A percentile compares a stretch with the other conserved stretches of the same genome.
Conservation (phyloP, 1,140 invertebrate genomes). For the Scaptomyza hsui region DNA sequence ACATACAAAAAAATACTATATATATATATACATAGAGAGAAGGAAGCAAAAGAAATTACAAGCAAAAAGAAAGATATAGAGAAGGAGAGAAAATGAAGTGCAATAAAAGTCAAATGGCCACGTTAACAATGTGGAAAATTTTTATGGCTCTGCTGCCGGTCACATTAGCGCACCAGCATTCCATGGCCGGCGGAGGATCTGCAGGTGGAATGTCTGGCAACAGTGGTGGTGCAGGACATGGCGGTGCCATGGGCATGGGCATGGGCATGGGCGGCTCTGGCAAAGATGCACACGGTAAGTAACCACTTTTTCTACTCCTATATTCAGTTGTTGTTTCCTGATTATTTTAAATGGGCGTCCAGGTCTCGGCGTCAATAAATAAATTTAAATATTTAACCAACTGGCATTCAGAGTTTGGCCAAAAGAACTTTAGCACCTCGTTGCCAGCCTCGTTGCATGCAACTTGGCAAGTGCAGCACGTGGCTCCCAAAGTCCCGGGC, state of each 20-base stretch:
- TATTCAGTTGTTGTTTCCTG: slow-evolving; percentile 42
- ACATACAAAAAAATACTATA: slow-evolving; percentile 4
- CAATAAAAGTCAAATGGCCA: slow-evolving; percentile 83
- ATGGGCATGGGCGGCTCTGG: slow-evolving; percentile 51
- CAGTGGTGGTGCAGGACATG: slow-evolving; percentile 32
- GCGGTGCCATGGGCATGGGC: slow-evolving; percentile 31
- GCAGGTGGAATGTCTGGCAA: slow-evolving; percentile 22
- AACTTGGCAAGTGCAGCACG: slow-evolving; percentile 19
- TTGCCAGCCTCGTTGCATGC: slow-evolving; percentile 35
- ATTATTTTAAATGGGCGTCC: slow-evolving; percentile 68
- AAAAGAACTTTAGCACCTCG: slow-evolving; percentile 66
- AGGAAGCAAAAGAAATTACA: slow-evolving; percentile 26
- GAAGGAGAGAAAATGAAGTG: slow-evolving; percentile 68
- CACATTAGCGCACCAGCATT: slow-evolving; percentile 82
- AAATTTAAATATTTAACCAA: slow-evolving; percentile 81
- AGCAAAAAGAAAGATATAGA: slow-evolving; percentile 30
- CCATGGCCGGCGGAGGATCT: slow-evolving; percentile 53
- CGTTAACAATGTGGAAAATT: slow-evolving; percentile 83
- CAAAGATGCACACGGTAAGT: slow-evolving; percentile 83
- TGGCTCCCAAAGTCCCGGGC: slow-evolving; percentile 26
- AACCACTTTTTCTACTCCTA: slow-evolving; percentile 17
- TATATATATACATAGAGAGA: no score
- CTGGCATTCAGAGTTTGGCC: slow-evolving; percentile 41
- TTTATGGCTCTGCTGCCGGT: slow-evolving; percentile 75
- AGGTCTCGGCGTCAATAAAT: slow-evolving; percentile 59